These are phyloP conservation scores for Cathartes aura DNA, from an alignment of 2,113 vertebrate genomes.

Conservation along the genomic window DNA sequence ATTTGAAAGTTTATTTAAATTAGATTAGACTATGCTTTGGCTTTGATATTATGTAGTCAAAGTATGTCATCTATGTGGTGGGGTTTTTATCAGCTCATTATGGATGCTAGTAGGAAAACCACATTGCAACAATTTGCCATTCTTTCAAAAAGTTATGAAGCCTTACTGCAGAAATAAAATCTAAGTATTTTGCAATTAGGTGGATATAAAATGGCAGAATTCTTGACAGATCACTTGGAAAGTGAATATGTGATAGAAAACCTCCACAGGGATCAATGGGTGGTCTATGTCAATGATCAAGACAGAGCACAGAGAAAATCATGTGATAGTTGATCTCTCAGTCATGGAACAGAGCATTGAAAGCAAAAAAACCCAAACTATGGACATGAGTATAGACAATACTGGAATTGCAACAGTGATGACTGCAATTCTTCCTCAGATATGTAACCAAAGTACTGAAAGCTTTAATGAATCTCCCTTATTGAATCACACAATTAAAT, in stretches of 20 bases:
- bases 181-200: not conserved
- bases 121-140: not conserved
- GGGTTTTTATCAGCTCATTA: not conserved
- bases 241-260: not conserved
- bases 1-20: not conserved
- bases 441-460: not conserved
- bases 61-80: not conserved
- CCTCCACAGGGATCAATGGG: not conserved
- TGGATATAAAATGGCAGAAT: not conserved
- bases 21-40: not conserved
- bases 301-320: not conserved
- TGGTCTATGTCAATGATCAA: not conserved
- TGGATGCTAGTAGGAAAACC: not conserved
- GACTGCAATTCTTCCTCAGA: not conserved
- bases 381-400: fast-evolving
- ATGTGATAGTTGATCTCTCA: not conserved
- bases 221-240: not conserved
- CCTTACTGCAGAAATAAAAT: not conserved
- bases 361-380: not conserved
- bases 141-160: not conserved
- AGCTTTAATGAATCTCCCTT: not conserved
- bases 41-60: not conserved
- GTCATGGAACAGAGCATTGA: fast-evolving
- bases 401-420: not conserved
- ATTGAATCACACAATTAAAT: not conserved